These are phyloP conservation scores for Agrotis clavis DNA, from an alignment of 2,888 invertebrate genomes.

Conservation along the genomic window DNA sequence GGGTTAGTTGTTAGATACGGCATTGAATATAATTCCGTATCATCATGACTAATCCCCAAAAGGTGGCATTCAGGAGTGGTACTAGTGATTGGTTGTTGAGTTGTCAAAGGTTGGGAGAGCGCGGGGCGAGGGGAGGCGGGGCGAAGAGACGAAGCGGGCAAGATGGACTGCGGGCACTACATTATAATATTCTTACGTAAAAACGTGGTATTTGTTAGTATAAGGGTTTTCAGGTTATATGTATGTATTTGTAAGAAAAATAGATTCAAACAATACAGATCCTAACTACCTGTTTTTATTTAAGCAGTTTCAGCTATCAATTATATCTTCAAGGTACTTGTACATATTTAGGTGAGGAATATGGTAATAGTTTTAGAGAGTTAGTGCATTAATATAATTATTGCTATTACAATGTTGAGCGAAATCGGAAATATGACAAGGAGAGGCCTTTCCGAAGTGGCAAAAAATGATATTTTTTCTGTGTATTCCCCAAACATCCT, in stretches of 20 bases:
- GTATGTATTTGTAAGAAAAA: conserved; percentile 30
- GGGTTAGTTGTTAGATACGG: conserved; percentile 29
- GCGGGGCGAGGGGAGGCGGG: conserved; percentile 75
- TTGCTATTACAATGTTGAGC: background rate
- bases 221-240: conserved; percentile 61
- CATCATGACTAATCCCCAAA: conserved; percentile 40
- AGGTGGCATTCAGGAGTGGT: conserved; percentile 77
- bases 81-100: conserved; percentile 87
- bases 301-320: conserved; percentile 34
- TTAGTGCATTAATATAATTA: background rate
- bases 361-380: background rate
- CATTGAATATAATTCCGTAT: conserved; percentile 45
- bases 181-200: conserved; percentile 38
- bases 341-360: conserved; percentile 19
- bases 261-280: background rate
- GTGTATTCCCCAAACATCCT: background rate
- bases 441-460: background rate
- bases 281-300: conserved; percentile 10
- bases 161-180: conserved; percentile 71
- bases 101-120: conserved; percentile 83
- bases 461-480: background rate
- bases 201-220: conserved; percentile 65
- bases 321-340: background rate
- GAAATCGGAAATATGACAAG: background rate
- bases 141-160: conserved; percentile 70